phyloP scores from a whole-genome alignment of 2,888 invertebrate genomes.

The Eristalis tenax region DNA sequence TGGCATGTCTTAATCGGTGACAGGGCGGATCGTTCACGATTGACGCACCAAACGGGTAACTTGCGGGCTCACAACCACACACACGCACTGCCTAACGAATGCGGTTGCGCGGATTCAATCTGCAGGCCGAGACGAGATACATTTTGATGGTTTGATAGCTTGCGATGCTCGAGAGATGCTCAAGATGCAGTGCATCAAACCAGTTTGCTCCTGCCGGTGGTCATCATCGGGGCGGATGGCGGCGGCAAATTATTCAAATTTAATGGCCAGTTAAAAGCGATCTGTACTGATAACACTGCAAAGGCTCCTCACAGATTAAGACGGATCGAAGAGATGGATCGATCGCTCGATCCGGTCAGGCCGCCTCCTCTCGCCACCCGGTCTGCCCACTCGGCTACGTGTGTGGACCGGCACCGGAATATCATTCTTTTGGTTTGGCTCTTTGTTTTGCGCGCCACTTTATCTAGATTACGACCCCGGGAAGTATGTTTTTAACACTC shows the following conservation, averaged over 20 bases:
- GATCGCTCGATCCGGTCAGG: background rate
- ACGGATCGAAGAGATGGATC: constrained; percentile 64
- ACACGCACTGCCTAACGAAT: constrained; percentile 7
- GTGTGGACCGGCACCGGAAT: constrained; percentile 42
- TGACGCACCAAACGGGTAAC: constrained; percentile 60
- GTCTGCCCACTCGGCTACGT: no score
- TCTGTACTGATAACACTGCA: constrained; percentile 60
- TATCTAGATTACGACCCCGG: constrained; percentile 60
- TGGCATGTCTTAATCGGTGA: constrained; percentile 72
- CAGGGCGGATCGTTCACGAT: constrained; percentile 68
- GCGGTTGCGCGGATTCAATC: constrained; percentile 34
- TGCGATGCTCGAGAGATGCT: background rate
- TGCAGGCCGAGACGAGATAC: constrained; percentile 26
- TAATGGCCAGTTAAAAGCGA: constrained; percentile 69
- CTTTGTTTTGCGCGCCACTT: constrained; percentile 61
- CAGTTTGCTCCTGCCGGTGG: constrained; percentile 50
- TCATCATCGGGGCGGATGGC: constrained; percentile 46
- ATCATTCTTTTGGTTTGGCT: constrained; percentile 13
- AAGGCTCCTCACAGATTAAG: constrained; percentile 56
- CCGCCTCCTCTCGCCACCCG: background rate
- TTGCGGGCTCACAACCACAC: constrained; percentile 26
- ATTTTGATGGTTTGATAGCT: constrained; percentile 6
- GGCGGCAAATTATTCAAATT: constrained; percentile 72
- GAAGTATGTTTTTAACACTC: constrained; percentile 68
- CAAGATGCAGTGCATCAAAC: constrained; percentile 27